Evolutionary conservation across 2,797 vertebrate genomes (phyloP).

Genomic region (Sebastolobus alascanus): DNA sequence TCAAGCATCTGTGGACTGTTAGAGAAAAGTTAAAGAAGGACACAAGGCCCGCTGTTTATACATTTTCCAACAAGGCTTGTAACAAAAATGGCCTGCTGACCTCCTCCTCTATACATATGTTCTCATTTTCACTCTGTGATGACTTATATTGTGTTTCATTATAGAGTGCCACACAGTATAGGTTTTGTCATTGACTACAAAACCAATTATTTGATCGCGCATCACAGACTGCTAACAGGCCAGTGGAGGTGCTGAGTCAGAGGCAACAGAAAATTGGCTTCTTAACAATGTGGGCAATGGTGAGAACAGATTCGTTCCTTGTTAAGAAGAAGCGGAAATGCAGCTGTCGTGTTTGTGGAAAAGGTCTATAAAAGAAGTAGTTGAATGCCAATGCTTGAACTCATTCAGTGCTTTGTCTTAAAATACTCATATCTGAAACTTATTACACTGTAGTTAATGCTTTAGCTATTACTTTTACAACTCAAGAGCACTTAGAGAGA

Average conservation of each 20-base stretch:
- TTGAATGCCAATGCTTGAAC: neutral
- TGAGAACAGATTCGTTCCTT: conserved; percentile 36
- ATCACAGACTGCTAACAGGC: neutral
- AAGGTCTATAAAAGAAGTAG: neutral
- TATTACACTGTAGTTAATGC: neutral
- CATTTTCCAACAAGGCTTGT: conserved; percentile 10
- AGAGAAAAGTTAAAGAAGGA: neutral
- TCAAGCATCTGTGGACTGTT: conserved; percentile 12
- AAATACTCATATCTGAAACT: neutral
- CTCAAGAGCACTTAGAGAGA: neutral
- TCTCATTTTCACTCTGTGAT: neutral
- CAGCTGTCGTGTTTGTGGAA: neutral
- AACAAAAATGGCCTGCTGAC: neutral
- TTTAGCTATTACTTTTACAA: neutral
- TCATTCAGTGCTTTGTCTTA: neutral
- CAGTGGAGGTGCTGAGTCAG: conserved; percentile 26
- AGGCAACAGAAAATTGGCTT: conserved; percentile 15
- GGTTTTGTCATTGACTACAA: neutral
- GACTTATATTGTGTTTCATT: neutral
- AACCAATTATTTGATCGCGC: neutral
- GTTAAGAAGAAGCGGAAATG: conserved; percentile 21
- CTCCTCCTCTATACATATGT: conserved; percentile 5
- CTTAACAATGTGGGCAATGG: conserved; percentile 20
- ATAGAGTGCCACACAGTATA: neutral
- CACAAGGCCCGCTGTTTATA: neutral